Conservation (phyloP, 2,888 invertebrate species). For the Strigamia crassipes region DNA sequence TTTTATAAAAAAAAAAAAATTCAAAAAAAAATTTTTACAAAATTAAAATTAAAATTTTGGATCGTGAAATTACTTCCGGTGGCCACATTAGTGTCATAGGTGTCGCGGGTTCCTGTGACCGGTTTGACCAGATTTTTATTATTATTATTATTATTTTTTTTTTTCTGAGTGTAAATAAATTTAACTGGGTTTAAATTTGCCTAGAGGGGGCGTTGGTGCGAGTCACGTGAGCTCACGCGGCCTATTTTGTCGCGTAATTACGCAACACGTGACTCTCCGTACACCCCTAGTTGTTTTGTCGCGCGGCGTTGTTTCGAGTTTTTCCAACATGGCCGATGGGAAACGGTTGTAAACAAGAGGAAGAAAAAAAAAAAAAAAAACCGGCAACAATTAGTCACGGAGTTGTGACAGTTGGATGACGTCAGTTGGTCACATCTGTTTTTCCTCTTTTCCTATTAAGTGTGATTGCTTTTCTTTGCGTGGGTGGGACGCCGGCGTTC, state of each 20-base stretch:
- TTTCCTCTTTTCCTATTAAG: slow-evolving; percentile 42
- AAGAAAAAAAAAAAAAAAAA: slow-evolving; percentile 6
- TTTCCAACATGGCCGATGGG: not conserved
- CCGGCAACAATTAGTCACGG: slow-evolving; percentile 18
- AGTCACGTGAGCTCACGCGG: slow-evolving; percentile 20
- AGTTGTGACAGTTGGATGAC: slow-evolving; percentile 24
- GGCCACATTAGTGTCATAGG: not conserved
- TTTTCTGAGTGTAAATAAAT: not conserved
- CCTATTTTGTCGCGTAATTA: slow-evolving; percentile 32
- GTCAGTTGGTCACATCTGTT: slow-evolving; percentile 42
- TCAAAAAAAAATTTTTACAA: not conserved
- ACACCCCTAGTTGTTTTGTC: not conserved
- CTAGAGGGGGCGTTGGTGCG: slow-evolving; percentile 24
- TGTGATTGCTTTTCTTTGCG: slow-evolving; percentile 42
- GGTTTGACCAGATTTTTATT: not conserved
- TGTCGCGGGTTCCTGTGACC: slow-evolving; percentile 13
- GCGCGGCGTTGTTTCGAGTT: not conserved
- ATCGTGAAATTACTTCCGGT: slow-evolving; percentile 31
- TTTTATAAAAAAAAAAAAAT: too few species aligned
- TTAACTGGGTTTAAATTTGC: slow-evolving; percentile 29
- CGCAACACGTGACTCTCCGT: not conserved
- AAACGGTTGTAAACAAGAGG: not conserved
- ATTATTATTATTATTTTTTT: not conserved
- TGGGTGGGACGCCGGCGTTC: slow-evolving; percentile 38
- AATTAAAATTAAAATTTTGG: not conserved